Conservation (phyloP, 2,888 invertebrate species). For the Drosophila pseudotakahashii region DNA sequence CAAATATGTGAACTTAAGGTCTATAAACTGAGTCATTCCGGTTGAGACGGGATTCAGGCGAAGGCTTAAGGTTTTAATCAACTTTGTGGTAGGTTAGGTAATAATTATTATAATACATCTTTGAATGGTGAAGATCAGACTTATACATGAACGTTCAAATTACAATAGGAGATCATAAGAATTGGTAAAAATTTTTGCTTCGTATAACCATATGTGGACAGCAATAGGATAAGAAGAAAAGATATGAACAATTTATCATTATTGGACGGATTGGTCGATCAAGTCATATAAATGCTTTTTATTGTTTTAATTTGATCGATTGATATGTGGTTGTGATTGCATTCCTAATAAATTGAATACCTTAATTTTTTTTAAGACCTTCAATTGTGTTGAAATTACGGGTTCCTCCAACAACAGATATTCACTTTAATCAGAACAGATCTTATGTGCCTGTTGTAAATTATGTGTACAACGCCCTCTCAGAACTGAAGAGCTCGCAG, state of each 20-base stretch:
- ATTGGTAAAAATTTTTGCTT: no score
- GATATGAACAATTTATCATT: not conserved
- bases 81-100: not conserved
- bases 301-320: not conserved
- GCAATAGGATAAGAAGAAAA: not conserved
- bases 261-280: no score
- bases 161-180: no score
- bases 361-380: no score
- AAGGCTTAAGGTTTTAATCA: no score
- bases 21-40: constrained; percentile 9
- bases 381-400: constrained; percentile 25
- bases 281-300: not conserved
- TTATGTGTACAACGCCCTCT: constrained; percentile 46
- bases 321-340: no score
- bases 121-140: no score
- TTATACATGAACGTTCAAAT: no score
- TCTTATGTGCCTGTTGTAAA: constrained; percentile 47
- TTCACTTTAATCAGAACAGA: constrained; percentile 44
- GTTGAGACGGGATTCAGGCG: not conserved
- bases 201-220: no score
- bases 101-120: no score
- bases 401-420: constrained; percentile 18
- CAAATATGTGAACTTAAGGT: not conserved
- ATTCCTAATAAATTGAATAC: no score
- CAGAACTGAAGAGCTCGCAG: constrained; percentile 4